Evolutionary conservation across 1,140 invertebrate genomes (phyloP).

Genomic region (Pararge aegeria): DNA sequence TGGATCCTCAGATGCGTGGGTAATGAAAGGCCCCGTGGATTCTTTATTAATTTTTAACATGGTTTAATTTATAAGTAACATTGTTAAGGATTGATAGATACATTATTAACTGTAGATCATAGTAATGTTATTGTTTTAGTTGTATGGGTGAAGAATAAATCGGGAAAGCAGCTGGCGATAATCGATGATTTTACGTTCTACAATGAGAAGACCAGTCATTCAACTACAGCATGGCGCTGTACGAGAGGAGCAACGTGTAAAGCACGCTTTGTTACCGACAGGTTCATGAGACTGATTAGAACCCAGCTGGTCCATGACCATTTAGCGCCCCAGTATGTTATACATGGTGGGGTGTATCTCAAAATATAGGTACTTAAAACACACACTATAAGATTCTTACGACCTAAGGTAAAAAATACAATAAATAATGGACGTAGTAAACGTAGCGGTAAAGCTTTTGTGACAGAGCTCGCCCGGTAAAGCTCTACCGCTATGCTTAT

Average conservation of each 20-base stretch:
- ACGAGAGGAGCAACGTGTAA: conserved; percentile 24
- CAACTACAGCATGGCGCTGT: conserved; percentile 22
- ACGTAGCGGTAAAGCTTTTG: no score
- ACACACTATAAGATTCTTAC: no score
- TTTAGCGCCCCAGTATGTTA: conserved; percentile 14
- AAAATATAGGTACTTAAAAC: conserved; percentile 17
- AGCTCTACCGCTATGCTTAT: no score
- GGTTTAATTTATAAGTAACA: neutral
- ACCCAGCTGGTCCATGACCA: conserved; percentile 17
- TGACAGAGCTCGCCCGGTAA: no score
- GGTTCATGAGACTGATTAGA: conserved; percentile 13
- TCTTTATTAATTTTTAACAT: neutral
- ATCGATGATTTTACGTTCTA: conserved; percentile 38
- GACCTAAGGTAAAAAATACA: no score
- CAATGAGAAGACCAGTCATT: conserved; percentile 8
- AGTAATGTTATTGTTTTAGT: conserved; percentile 21
- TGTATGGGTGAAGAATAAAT: conserved; percentile 28
- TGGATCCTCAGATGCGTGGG: no score
- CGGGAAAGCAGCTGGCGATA: conserved; percentile 32
- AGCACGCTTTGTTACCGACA: conserved; percentile 21
- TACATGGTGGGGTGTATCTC: conserved; percentile 26
- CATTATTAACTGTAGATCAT: no score
- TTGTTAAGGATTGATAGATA: neutral
- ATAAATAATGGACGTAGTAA: no score
- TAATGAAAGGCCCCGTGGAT: no score